A percentile compares a stretch with the other conserved stretches of the same genome.
phyloP scores from a whole-genome alignment of 2,113 vertebrate genomes.

The Meriones unguiculatus region DNA sequence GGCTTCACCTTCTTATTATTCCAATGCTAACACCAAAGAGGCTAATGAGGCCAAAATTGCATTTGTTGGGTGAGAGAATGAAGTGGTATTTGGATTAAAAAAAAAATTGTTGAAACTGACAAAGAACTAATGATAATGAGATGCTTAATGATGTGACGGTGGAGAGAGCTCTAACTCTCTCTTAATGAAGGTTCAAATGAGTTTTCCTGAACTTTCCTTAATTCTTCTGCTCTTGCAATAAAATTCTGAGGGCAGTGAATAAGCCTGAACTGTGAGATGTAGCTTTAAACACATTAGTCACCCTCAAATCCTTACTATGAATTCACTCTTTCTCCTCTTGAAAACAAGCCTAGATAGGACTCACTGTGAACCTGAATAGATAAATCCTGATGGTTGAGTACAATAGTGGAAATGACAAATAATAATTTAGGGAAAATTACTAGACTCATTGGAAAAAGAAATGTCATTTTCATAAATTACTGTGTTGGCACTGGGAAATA shows the following conservation, averaged over 20 bases:
- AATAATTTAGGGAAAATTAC: not conserved
- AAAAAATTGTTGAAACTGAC: slow-evolving; percentile 68
- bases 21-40: slow-evolving; percentile 5
- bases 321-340: not conserved
- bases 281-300: slow-evolving; percentile 3
- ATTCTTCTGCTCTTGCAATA: slow-evolving; percentile 24
- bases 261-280: slow-evolving; percentile 25
- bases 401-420: not conserved
- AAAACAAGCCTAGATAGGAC: not conserved
- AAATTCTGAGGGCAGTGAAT: not conserved
- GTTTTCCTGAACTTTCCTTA: slow-evolving; percentile 68
- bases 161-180: not conserved
- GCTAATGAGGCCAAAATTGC: slow-evolving; percentile 71
- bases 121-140: slow-evolving; percentile 65
- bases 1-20: slow-evolving; percentile 57
- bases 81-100: slow-evolving; percentile 67
- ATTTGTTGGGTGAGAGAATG: slow-evolving; percentile 65
- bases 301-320: not conserved
- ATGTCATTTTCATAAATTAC: not conserved
- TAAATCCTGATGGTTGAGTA: not conserved
- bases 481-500: not conserved
- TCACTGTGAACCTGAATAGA: not conserved
- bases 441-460: not conserved
- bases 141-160: slow-evolving; percentile 67
- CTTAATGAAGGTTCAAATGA: slow-evolving; percentile 65